Conservation (phyloP, 2,888 invertebrate species). For the Acanthosepion esculentum region DNA sequence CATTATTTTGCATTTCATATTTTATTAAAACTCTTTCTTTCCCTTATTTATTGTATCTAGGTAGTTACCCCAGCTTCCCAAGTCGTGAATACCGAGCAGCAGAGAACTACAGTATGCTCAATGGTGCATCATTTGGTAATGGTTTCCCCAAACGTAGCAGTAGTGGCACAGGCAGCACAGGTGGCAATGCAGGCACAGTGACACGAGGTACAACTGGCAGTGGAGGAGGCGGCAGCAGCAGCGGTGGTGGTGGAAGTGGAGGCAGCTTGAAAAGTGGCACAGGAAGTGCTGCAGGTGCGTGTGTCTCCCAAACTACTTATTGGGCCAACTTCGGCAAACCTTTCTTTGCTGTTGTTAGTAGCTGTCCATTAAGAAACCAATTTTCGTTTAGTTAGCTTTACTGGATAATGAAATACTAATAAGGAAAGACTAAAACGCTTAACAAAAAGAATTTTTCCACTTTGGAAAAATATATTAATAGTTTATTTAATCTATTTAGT, state of each 20-base stretch:
- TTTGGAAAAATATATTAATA: too few species aligned
- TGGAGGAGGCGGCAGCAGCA: conserved; percentile 48
- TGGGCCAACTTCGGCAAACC: not conserved
- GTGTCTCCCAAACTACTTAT: not conserved
- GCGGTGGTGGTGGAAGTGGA: conserved; percentile 40
- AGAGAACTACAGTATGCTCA: conserved; percentile 23
- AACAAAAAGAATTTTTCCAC: too few species aligned
- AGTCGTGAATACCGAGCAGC: conserved; percentile 41
- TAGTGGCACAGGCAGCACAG: conserved; percentile 15
- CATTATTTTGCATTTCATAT: too few species aligned
- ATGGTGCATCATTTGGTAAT: conserved; percentile 41
- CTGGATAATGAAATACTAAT: too few species aligned
- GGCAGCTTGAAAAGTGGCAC: conserved; percentile 45
- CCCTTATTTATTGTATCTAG: not conserved
- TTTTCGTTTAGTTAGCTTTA: too few species aligned
- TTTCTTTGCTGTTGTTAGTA: not conserved
- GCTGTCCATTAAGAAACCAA: not conserved
- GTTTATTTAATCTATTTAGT: too few species aligned
- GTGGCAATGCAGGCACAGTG: conserved; percentile 24
- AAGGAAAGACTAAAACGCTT: too few species aligned
- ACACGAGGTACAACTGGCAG: not conserved
- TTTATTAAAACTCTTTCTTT: too few species aligned
- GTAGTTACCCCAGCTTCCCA: not conserved
- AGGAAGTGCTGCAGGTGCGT: conserved; percentile 38
- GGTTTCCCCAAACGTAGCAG: conserved; percentile 45